These are phyloP conservation scores for Mactra quadrangularis DNA, from an alignment of 1,140 invertebrate species.

Conservation along the genomic window DNA sequence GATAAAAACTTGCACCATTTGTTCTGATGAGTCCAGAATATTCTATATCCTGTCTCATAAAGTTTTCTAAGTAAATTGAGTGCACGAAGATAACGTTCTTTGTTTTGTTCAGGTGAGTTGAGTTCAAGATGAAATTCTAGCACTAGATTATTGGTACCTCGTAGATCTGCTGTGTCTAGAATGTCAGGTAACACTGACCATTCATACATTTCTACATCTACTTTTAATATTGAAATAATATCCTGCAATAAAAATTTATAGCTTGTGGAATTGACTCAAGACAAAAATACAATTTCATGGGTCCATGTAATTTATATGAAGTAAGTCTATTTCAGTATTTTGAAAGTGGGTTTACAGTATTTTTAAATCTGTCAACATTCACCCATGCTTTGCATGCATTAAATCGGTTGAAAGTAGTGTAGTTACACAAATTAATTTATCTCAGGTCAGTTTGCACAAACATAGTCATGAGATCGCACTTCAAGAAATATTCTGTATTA, in stretches of 20 bases:
- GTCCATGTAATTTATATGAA: too few species aligned
- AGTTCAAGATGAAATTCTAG: conserved; percentile 45
- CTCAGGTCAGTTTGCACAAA: too few species aligned
- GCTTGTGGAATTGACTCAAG: background rate
- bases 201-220: conserved; percentile 51
- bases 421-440: too few species aligned
- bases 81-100: conserved; percentile 14
- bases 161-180: background rate
- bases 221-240: conserved; percentile 42
- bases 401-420: too few species aligned
- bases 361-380: too few species aligned
- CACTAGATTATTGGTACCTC: conserved; percentile 9
- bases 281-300: background rate
- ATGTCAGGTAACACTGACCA: conserved; percentile 45
- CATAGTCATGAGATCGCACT: too few species aligned
- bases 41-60: conserved; percentile 27
- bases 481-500: too few species aligned
- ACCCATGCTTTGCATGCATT: too few species aligned
- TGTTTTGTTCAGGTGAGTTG: conserved; percentile 17
- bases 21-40: conserved; percentile 60
- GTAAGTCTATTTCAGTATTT: too few species aligned
- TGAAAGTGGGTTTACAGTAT: too few species aligned
- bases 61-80: conserved; percentile 17
- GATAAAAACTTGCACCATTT: conserved; percentile 30
- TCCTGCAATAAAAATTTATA: conserved; percentile 18